Base-by-base conservation (phyloP, 2,797 vertebrate genomes). In the Gallirallus australis region DNA sequence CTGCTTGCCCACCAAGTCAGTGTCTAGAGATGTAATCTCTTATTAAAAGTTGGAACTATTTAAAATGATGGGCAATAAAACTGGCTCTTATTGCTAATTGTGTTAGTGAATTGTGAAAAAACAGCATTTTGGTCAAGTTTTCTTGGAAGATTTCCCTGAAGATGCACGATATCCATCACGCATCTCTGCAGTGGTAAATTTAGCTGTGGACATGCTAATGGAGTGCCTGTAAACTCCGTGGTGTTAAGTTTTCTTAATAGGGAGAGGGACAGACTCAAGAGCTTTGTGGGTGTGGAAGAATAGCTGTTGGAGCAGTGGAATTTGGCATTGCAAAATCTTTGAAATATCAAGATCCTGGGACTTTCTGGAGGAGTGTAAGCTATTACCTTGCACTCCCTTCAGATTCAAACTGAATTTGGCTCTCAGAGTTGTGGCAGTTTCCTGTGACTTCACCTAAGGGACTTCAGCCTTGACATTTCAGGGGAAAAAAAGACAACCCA, bases 271-370 rank as follows among this genome's bases (percentile, higher is more conserved):
- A 91, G 59, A 56, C 65, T 94, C 48, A 39, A 91, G 84, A 73
- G 73, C 68, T 85, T 83, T 96, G 93, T 89, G 94, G 87, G 60
- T 89, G 21, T 82, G 61, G 80, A 96, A 96, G 93, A 96, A 91
- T 93, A 94, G 82, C 90, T 93, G 86, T 89, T 82, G 73, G 94
- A 92, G 57, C 69, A 54, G 53, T 64, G 88, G 92, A 96, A 93
- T 90, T 85, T 94, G 91, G 48, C 59, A 11, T 77, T 90, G 37
- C 66, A 94, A 73, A 95, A 66, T 35, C 72, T 82, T 66, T 39
- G 65, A 65, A 86, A 48, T 93, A 57, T 77, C 53, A 45, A 50
- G 83, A 90, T 89, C 48, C 45, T 82, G 89, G 89, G 66, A 37
- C 66, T 91, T 94, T 86, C 89, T 66, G 39, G 56, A 56, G 21